Evolutionary conservation across 2,113 vertebrate genomes (phyloP).

Genomic region (Neotragus moschatus): DNA sequence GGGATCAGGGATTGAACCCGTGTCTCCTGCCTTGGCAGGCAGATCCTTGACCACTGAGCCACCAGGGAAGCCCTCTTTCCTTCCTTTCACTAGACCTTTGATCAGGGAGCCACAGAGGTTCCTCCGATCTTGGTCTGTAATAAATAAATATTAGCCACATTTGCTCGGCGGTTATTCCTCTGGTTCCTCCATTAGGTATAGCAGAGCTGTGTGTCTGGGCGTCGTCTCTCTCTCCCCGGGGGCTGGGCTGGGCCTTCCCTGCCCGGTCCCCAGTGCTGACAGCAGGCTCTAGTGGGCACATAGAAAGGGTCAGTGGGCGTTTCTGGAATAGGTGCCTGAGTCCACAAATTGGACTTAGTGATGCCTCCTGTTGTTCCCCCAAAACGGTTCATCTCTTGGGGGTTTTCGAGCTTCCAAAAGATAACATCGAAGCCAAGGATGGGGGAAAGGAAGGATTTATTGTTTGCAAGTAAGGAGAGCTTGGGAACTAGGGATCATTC

Average conservation of each 20-base stretch:
- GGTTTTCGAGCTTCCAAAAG: not conserved
- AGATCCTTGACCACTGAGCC: not conserved
- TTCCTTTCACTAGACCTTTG: not conserved
- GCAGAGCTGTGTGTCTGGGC: fast-evolving
- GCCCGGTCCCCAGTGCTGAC: fast-evolving
- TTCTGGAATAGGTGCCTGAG: fast-evolving
- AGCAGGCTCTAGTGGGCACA: fast-evolving
- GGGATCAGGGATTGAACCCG: not conserved
- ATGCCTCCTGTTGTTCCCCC: fast-evolving
- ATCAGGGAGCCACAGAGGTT: not conserved
- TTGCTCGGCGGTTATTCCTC: fast-evolving
- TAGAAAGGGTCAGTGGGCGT: fast-evolving
- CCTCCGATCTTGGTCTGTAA: not conserved
- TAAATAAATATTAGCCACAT: fast-evolving
- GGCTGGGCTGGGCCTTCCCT: not conserved
- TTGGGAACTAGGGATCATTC: not conserved
- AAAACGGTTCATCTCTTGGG: not conserved
- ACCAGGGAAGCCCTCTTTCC: not conserved
- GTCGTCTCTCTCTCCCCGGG: fast-evolving
- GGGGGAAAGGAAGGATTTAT: not conserved
- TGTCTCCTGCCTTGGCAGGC: not conserved
- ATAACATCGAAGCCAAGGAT: not conserved
- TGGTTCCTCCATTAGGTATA: fast-evolving
- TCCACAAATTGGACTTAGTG: fast-evolving
- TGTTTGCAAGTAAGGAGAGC: not conserved